Base-by-base conservation (phyloP, 2,113 vertebrate species). In the Myrmecophaga tridactyla region DNA sequence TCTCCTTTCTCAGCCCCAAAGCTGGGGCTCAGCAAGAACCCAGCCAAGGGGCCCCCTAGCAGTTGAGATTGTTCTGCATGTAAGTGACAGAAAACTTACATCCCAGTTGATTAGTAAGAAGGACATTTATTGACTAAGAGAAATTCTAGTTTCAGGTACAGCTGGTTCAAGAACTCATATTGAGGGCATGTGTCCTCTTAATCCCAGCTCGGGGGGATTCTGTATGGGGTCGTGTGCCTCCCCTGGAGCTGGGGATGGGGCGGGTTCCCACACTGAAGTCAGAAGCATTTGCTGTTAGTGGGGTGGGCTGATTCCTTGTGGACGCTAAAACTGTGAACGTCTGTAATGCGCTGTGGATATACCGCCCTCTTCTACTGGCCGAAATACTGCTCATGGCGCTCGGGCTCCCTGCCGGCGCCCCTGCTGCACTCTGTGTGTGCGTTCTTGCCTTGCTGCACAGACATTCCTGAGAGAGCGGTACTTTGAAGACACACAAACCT, bases 401-500 rank as follows among this genome's bases (percentile, higher is more conserved):
- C 9, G 34, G 25, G 1, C 10, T 46, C 34, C 58, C 41, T 58
- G 36, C 36, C 25, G 4, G 31, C 46, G 3, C 0, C 23, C 0
- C 34, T 6, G 70, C 5, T 18, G 0, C 15, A 20, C 53, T 25
- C 51, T 51, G 13, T 31, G n/a, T 27, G 27, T n/a, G 6, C 14
- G 0, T n/a, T 34, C 27, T 46, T 72, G 48, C n/a, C 60, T 76
- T 43, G 4, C 70, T 69, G 8, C 51, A 34, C 31, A 46, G 12
- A 80, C 29, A 21, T 7, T 17, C 51, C 65, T 18, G 0, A 23
- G 6, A 63, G 82, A 6, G 20, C 12, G 29, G 41, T 29, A 12
- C 31, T 69, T 73, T 23, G 1, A 23, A 72, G 41, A 17, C 0
- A 0, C 5, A 3, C 76, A 43, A 0, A 65, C 25, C 0, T 6